A percentile compares a stretch with the other conserved stretches of the same genome.
Evolutionary conservation across 2,797 vertebrate genomes (phyloP).

Genomic region (Tokudaia tokunoshimensis): DNA sequence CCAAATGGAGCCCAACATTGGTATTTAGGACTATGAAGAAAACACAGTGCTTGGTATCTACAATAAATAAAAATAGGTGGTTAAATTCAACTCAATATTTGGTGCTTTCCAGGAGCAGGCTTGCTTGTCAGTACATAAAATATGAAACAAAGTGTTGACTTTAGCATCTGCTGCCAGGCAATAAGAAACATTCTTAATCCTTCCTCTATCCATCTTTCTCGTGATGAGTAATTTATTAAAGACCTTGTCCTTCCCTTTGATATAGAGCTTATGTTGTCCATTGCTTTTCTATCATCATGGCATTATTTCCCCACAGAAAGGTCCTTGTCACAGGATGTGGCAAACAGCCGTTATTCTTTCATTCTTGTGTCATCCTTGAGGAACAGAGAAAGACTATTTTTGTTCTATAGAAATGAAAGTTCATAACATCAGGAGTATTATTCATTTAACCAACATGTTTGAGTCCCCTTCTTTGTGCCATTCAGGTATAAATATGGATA

Average conservation of each 20-base stretch:
- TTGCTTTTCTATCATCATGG: constrained; percentile 53
- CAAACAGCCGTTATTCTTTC: constrained; percentile 34
- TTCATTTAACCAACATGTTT: not conserved
- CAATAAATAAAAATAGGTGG: constrained; percentile 75
- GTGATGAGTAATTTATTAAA: constrained; percentile 71
- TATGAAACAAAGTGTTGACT: constrained; percentile 66
- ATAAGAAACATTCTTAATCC: constrained; percentile 58
- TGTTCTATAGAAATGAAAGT: not conserved
- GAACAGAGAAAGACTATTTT: not conserved
- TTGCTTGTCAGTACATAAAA: constrained; percentile 74
- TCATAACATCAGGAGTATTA: not conserved
- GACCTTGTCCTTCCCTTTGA: constrained; percentile 57
- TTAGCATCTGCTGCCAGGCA: constrained; percentile 54
- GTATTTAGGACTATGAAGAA: constrained; percentile 43
- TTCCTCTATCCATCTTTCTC: constrained; percentile 70
- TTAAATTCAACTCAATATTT: constrained; percentile 82
- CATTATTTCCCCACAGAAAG: constrained; percentile 12
- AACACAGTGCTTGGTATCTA: constrained; percentile 68
- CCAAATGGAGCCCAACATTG: constrained; percentile 63
- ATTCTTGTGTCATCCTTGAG: not conserved
- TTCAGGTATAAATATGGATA: not conserved
- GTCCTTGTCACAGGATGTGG: not conserved
- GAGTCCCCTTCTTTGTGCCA: not conserved
- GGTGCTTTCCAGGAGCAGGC: constrained; percentile 66
- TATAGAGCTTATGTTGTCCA: constrained; percentile 27